phyloP scores from a whole-genome alignment of 2,888 invertebrate species.

The Meta bourneti region DNA sequence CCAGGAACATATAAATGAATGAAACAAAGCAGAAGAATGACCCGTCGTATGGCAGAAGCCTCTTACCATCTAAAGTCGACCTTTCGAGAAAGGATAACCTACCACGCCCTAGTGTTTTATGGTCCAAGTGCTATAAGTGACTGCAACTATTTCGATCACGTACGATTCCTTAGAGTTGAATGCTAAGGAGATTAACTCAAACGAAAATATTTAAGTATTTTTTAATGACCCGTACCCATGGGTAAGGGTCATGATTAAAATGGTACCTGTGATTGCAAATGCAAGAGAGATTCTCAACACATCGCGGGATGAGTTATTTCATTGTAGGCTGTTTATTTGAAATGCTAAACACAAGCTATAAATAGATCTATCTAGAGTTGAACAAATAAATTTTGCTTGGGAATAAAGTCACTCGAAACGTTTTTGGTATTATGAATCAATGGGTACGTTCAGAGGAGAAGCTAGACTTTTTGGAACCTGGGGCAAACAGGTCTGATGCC shows the following conservation, averaged over 20 bases:
- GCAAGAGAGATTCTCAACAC: slow-evolving; percentile 15
- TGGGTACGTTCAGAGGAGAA: too few relatives aligned
- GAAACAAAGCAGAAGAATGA: slow-evolving; percentile 70
- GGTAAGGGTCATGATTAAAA: slow-evolving; percentile 68
- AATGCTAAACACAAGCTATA: not conserved
- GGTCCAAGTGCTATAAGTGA: slow-evolving; percentile 72
- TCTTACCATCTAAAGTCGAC: slow-evolving; percentile 69
- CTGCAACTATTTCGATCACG: slow-evolving; percentile 73
- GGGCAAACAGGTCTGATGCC: too few relatives aligned
- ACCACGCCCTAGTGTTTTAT: slow-evolving; percentile 76
- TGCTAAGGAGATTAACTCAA: slow-evolving; percentile 73
- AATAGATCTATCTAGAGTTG: too few relatives aligned
- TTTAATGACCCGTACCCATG: slow-evolving; percentile 57
- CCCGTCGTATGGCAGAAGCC: slow-evolving; percentile 56
- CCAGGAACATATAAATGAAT: slow-evolving; percentile 62
- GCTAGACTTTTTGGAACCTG: too few relatives aligned
- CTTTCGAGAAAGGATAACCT: slow-evolving; percentile 73
- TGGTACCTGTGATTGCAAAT: slow-evolving; percentile 31
- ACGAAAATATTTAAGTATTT: slow-evolving; percentile 72
- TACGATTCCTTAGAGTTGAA: slow-evolving; percentile 71
- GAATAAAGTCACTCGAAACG: too few relatives aligned
- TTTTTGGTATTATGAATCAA: too few relatives aligned
- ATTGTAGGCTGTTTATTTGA: not conserved
- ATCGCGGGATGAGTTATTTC: slow-evolving; percentile 29
- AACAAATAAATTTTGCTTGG: too few relatives aligned